These are phyloP conservation scores for Phengaris alcon DNA, from an alignment of 2,888 invertebrate genomes.

Conservation along the genomic window DNA sequence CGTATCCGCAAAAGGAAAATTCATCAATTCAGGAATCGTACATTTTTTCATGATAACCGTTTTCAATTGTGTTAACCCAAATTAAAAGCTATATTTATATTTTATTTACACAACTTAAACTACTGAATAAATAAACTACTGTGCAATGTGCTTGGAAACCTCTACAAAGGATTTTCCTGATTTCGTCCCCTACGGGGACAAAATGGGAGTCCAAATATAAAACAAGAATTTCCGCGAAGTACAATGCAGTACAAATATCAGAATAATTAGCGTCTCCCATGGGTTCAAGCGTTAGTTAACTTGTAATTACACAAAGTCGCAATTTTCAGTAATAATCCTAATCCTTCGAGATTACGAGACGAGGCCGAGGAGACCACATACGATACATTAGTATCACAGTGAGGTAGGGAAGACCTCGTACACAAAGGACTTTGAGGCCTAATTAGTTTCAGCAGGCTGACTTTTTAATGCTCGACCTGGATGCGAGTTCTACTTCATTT, in stretches of 20 bases:
- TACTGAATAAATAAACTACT: background rate
- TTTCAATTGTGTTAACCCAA: too few relatives aligned
- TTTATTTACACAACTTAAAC: too few relatives aligned
- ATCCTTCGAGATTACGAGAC: conserved; percentile 14
- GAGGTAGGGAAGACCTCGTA: too few relatives aligned
- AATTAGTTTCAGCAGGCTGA: conserved; percentile 9
- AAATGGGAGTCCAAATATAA: background rate
- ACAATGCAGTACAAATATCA: conserved; percentile 10
- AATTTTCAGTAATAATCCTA: conserved; percentile 22
- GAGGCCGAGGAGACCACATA: background rate
- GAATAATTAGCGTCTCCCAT: conserved; percentile 9
- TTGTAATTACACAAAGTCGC: conserved; percentile 12
- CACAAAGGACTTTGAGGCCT: conserved; percentile 14
- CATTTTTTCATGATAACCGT: too few relatives aligned
- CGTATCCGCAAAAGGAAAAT: too few relatives aligned
- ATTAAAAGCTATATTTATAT: too few relatives aligned
- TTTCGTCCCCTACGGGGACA: background rate
- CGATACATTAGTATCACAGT: too few relatives aligned
- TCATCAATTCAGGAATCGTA: too few relatives aligned
- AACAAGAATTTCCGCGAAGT: background rate
- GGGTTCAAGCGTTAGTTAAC: background rate
- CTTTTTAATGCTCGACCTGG: conserved; percentile 13
- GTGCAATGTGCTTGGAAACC: background rate
- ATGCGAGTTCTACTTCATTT: background rate
- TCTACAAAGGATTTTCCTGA: background rate